phyloP scores from a whole-genome alignment of 2,113 vertebrate species.

The Ctenomys sociabilis region DNA sequence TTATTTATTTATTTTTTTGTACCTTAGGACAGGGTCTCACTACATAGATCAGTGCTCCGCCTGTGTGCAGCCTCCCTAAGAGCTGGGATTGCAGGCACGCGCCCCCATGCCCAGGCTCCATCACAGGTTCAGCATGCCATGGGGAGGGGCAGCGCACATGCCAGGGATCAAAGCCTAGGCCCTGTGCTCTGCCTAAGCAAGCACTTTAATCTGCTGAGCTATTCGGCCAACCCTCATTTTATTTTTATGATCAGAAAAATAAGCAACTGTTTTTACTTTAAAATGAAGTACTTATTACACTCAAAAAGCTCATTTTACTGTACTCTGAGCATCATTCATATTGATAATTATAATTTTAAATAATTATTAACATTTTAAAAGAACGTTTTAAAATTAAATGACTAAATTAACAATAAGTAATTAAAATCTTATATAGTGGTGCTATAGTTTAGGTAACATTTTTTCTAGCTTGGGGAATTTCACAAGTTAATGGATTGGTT shows the following conservation, averaged over 20 bases:
- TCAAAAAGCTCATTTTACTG: background rate
- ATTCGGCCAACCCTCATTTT: too few species aligned
- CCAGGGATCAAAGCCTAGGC: too few species aligned
- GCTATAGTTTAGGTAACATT: background rate
- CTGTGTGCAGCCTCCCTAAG: too few species aligned
- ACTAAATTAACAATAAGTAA: background rate
- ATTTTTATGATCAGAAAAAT: conserved; percentile 38
- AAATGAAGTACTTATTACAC: background rate
- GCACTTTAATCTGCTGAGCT: too few species aligned
- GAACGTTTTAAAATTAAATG: background rate
- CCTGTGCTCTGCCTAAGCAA: too few species aligned
- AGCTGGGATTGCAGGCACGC: too few species aligned
- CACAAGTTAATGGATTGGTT: background rate
- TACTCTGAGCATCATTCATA: background rate
- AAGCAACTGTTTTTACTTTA: background rate
- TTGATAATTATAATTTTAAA: background rate
- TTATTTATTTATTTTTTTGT: too few species aligned
- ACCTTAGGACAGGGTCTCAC: too few species aligned
- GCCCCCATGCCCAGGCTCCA: too few species aligned
- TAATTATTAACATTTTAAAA: background rate
- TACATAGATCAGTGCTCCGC: too few species aligned
- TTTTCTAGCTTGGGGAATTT: background rate
- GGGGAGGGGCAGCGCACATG: too few species aligned
- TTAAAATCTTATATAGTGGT: background rate
- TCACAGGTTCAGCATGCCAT: too few species aligned